Percentiles rank a stretch among this genome's conserved stretches.
Evolutionary conservation across 2,888 invertebrate genomes (phyloP).

Genomic region (Lypha dubia): DNA sequence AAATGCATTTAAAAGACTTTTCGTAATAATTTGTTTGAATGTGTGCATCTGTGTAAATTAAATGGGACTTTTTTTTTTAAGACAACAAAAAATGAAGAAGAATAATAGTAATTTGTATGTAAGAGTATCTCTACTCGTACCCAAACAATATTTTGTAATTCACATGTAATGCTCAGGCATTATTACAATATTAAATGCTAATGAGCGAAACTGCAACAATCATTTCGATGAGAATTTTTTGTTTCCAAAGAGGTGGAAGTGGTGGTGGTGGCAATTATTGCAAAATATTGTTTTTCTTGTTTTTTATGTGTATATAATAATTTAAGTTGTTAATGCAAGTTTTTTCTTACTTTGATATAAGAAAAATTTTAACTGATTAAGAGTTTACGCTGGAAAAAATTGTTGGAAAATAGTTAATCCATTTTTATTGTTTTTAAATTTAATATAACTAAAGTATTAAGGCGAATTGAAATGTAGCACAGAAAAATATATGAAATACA

Average conservation of each 20-base stretch:
- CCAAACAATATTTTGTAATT: slow-evolving; percentile 64
- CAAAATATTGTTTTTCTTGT: slow-evolving; percentile 51
- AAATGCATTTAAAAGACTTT: slow-evolving; percentile 54
- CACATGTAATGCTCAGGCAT: slow-evolving; percentile 70
- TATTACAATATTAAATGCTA: slow-evolving; percentile 71
- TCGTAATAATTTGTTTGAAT: slow-evolving; percentile 60
- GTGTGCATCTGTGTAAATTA: slow-evolving; percentile 53
- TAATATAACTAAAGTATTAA: too few relatives aligned
- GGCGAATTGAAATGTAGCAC: too few relatives aligned
- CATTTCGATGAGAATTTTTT: slow-evolving; percentile 69
- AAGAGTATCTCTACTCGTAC: slow-evolving; percentile 18
- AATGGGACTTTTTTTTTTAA: slow-evolving; percentile 58
- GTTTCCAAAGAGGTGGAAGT: slow-evolving; percentile 59
- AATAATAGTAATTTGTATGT: slow-evolving; percentile 34
- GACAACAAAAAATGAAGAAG: slow-evolving; percentile 34
- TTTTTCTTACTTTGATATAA: slow-evolving; percentile 30
- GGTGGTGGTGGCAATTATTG: slow-evolving; percentile 61
- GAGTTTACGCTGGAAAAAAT: slow-evolving; percentile 16
- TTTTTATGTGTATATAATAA: not conserved
- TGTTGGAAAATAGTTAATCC: too few relatives aligned
- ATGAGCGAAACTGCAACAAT: slow-evolving; percentile 68
- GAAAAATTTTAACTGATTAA: slow-evolving; percentile 57
- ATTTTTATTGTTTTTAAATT: too few relatives aligned
- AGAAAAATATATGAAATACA: too few relatives aligned
- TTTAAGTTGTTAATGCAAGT: not conserved